Evolutionary conservation across 2,797 vertebrate species (phyloP), one percentile per base, ranked within the genome.

Genomic region (Atherinosoma microstoma): DNA sequence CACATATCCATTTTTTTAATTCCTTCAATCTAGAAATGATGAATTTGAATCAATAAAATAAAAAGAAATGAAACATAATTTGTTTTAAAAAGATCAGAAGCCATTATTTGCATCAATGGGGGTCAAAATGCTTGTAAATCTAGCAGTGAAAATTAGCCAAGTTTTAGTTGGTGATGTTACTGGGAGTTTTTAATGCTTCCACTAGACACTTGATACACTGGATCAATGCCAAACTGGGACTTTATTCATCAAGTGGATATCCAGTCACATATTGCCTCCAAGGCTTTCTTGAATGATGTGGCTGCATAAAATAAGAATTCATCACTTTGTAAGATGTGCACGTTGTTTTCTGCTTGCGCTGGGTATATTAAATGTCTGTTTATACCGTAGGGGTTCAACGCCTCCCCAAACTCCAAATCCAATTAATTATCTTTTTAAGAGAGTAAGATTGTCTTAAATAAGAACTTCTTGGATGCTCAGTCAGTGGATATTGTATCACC

Each of bases 401-500:
- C 49, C 22, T 40, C 20, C 1, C 40, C 20, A 62, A 6, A 69
- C 27, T 29, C 11, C 24, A 16, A 47, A 18, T n/a, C 45, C 20
- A 53, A 60, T 58, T 58, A 35, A 38, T 34, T 38, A 34, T 59
- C 18, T 22, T 38, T 16, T 15, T 24, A 51, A 20, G 49, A 12
- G 22, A 24, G 6, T 51, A 51, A 24, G 9, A 51, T 51, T n/a
- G 47, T 49, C 20, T 11, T 24, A 10, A 15, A 12, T 36, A 53
- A 36, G 29, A 49, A 12, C n/a, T 9, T 56, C 62, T 16, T 16
- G 15, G 2, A 58, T 58, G 8, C 61, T 24, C 60, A 38, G 30
- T 78, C 40, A 42, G 30, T 29, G 3, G 59, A 67, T 73, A 47
- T 35, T 20, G 7, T 58, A 11, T 78, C 59, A 59, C 32, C 65